phyloP scores from a whole-genome alignment of 1,140 invertebrate species.

The Oryctes rhinoceros region DNA sequence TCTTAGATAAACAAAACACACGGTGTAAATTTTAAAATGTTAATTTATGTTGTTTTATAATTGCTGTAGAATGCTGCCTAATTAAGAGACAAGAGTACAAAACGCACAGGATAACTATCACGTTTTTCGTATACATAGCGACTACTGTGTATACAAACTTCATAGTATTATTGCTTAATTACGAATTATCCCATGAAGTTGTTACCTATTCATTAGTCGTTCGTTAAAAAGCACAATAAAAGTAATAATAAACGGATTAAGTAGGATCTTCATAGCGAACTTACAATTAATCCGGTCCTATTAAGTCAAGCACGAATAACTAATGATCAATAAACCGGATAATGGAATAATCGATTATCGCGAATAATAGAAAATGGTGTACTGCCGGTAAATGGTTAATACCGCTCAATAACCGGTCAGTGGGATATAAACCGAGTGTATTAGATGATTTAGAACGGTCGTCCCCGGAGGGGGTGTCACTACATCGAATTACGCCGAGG shows the following conservation, averaged over 20 bases:
- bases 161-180: too few species aligned
- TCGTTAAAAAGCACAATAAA: too few species aligned
- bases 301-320: conserved; percentile 11
- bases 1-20: too few species aligned
- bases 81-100: too few species aligned
- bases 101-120: too few species aligned
- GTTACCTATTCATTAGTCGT: too few species aligned
- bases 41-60: too few species aligned
- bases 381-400: conserved; percentile 14
- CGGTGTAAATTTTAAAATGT: too few species aligned
- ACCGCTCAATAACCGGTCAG: conserved; percentile 13
- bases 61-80: too few species aligned
- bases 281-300: not conserved
- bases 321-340: conserved; percentile 15
- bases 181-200: too few species aligned
- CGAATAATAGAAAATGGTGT: conserved; percentile 15
- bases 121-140: too few species aligned
- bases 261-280: not conserved
- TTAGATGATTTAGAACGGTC: conserved; percentile 15
- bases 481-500: not conserved
- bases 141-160: too few species aligned
- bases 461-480: not conserved
- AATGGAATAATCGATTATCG: conserved; percentile 15
- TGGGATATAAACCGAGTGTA: conserved; percentile 12
- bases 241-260: not conserved